Evolutionary conservation across 2,888 invertebrate genomes (phyloP).

Genomic region (Cremastobaeus sp.): DNA sequence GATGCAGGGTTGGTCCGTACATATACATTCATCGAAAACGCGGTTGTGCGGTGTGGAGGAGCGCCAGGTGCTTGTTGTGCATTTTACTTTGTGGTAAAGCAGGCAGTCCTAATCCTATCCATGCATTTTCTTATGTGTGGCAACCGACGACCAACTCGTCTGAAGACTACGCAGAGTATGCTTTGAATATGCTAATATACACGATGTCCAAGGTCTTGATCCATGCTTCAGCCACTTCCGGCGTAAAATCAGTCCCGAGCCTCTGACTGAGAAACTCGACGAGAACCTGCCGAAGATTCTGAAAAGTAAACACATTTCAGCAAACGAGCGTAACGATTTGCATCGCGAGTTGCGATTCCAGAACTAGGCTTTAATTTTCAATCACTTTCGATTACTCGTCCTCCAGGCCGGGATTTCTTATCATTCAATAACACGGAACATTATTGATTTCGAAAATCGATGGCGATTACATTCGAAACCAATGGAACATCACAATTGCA

Average conservation of each 20-base stretch:
- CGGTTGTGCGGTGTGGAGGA: too few species aligned
- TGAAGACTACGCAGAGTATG: conserved; percentile 63
- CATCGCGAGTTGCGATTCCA: too few species aligned
- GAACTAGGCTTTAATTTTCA: too few species aligned
- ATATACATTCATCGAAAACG: conserved; percentile 8
- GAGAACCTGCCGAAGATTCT: conserved; percentile 78
- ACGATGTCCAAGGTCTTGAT: conserved; percentile 76
- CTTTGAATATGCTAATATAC: conserved; percentile 70
- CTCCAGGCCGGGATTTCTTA: too few species aligned
- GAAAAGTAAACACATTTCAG: conserved; percentile 54
- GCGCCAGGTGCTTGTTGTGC: conserved; percentile 28
- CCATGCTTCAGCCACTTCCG: conserved; percentile 78
- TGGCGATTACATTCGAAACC: neutral
- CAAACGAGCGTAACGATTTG: too few species aligned
- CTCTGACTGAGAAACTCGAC: conserved; percentile 76
- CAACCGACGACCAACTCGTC: conserved; percentile 13
- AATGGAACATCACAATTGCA: neutral
- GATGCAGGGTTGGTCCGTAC: conserved; percentile 37
- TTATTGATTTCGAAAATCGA: conserved; percentile 18
- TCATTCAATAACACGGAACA: conserved; percentile 8
- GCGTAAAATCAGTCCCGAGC: conserved; percentile 77
- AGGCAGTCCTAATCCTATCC: conserved; percentile 59
- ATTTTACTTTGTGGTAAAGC: conserved; percentile 41
- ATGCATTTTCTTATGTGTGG: conserved; percentile 20
- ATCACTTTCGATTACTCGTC: too few species aligned